These are phyloP conservation scores for Melinopterus prodromus DNA, from an alignment of 2,888 invertebrate species.

Conservation along the genomic window DNA sequence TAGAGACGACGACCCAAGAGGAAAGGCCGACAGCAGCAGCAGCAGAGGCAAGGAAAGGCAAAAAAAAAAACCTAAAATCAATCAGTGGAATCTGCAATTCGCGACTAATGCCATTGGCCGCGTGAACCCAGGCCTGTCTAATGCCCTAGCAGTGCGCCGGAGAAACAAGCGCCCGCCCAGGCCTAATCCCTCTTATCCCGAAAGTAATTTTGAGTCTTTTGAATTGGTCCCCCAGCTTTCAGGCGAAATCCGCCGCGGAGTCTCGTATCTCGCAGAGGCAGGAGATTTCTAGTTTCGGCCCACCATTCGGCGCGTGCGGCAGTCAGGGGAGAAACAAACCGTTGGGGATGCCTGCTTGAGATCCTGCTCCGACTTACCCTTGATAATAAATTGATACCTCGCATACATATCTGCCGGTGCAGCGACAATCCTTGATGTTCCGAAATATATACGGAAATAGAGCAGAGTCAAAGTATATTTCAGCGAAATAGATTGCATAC, in stretches of 20 bases:
- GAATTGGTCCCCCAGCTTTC: constrained; percentile 63
- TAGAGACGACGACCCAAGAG: background rate
- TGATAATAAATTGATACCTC: background rate
- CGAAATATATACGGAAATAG: too few relatives aligned
- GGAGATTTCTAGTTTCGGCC: constrained; percentile 47
- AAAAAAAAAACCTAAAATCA: constrained; percentile 52
- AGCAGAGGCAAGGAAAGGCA: background rate
- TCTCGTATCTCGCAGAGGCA: constrained; percentile 57
- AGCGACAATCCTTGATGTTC: too few relatives aligned
- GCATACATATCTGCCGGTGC: background rate
- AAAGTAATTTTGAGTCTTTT: constrained; percentile 72
- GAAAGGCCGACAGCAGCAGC: background rate
- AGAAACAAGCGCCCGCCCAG: constrained; percentile 59
- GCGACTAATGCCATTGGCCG: constrained; percentile 55
- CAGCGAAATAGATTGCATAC: background rate
- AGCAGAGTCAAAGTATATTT: too few relatives aligned
- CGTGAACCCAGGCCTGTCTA: constrained; percentile 58
- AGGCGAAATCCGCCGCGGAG: constrained; percentile 56
- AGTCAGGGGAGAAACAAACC: constrained; percentile 20
- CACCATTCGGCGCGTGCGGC: constrained; percentile 47
- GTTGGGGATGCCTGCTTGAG: background rate
- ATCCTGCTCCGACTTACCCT: constrained; percentile 16
- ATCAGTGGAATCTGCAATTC: constrained; percentile 57
- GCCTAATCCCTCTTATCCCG: constrained; percentile 71
- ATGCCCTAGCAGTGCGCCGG: constrained; percentile 52